Evolutionary conservation across 2,113 vertebrate genomes (phyloP).

Genomic region (Zosterops hypoxanthus): DNA sequence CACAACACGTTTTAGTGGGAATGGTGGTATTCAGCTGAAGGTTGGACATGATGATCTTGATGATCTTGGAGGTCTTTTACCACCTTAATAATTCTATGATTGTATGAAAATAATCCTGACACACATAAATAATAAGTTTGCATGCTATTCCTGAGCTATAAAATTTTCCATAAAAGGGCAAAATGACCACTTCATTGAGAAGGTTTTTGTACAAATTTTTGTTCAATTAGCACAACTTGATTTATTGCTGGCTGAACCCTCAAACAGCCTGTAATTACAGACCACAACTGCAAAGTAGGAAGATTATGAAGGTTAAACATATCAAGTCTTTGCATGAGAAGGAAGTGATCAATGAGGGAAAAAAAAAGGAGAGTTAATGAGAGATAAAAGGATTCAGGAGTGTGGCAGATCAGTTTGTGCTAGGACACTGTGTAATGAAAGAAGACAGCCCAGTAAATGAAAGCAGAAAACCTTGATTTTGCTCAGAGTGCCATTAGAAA

Average conservation of each 20-base stretch:
- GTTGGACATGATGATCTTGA: background rate
- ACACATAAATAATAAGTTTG: background rate
- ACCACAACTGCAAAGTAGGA: background rate
- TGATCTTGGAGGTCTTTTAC: background rate
- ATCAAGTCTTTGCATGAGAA: conserved; percentile 21
- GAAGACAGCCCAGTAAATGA: conserved; percentile 46
- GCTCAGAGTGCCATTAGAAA: background rate
- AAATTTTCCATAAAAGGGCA: background rate
- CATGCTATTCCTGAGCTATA: background rate
- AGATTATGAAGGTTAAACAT: conserved; percentile 58
- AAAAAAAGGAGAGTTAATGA: background rate
- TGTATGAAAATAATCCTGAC: background rate
- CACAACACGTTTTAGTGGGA: background rate
- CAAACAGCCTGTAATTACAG: conserved; percentile 32
- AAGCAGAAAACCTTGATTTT: conserved; percentile 37
- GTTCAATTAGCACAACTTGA: background rate
- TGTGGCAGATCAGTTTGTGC: background rate
- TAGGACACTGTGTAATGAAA: conserved; percentile 53
- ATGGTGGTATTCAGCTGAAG: background rate
- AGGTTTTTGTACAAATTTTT: background rate
- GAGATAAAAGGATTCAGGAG: conserved; percentile 45
- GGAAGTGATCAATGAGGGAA: conserved; percentile 22
- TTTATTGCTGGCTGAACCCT: conserved; percentile 31
- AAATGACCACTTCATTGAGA: background rate
- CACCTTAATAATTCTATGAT: background rate